phyloP scores from a whole-genome alignment of 92 coral and sea anemone species.

The Zoanthus gigantus region DNA sequence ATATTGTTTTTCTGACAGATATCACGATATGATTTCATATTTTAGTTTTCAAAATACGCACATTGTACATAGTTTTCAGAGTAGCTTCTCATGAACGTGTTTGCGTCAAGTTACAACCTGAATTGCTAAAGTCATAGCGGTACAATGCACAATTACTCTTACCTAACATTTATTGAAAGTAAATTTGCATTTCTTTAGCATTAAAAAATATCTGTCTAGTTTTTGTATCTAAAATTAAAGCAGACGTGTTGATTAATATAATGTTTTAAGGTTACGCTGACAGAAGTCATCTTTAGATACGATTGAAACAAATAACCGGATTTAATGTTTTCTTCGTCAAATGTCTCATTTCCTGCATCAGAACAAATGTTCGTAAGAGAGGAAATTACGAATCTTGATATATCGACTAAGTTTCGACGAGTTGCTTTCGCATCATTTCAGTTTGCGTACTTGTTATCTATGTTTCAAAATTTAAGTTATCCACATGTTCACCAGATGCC shows the following conservation, averaged over 20 bases:
- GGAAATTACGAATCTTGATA: slow-evolving; percentile 24
- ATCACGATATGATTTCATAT: neutral
- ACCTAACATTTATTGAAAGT: neutral
- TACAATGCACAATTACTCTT: neutral
- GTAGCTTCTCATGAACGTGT: too few species aligned
- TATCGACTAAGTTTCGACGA: slow-evolving; percentile 3
- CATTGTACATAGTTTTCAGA: too few species aligned
- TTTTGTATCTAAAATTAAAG: neutral
- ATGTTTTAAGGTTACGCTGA: neutral
- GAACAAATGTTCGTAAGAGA: slow-evolving; percentile 1
- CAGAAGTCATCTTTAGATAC: slow-evolving; percentile 13
- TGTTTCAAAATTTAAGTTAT: neutral
- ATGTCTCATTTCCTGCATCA: slow-evolving; percentile 4
- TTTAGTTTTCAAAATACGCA: too few species aligned
- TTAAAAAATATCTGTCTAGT: neutral
- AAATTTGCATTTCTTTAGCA: neutral
- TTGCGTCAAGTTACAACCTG: neutral
- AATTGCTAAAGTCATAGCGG: neutral
- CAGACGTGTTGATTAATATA: neutral
- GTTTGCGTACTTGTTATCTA: neutral
- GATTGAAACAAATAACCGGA: neutral
- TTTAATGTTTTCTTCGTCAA: slow-evolving; percentile 11
- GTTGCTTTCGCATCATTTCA: neutral
- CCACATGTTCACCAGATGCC: slow-evolving; percentile 2
- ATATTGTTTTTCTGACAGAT: neutral